Conservation (phyloP, 2,888 invertebrate genomes). For the Nemapogon koenigi region DNA sequence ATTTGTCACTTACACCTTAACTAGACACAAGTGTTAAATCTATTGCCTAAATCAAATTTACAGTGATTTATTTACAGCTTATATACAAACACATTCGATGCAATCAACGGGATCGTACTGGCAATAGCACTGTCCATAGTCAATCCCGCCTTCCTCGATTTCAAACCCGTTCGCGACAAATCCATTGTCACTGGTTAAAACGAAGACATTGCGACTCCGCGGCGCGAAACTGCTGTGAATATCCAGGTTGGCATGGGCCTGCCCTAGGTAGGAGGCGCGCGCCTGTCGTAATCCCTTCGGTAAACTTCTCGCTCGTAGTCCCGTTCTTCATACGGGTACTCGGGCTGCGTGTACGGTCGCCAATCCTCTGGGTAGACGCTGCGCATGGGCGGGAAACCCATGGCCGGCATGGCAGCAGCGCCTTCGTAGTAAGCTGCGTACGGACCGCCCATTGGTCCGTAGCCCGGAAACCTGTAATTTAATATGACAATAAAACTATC, state of each 20-base stretch:
- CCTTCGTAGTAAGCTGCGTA: conserved; percentile 50
- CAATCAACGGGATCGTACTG: no score
- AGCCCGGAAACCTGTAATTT: conserved; percentile 53
- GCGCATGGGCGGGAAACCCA: conserved; percentile 55
- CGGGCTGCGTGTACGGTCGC: conserved; percentile 51
- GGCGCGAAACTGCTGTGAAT: no score
- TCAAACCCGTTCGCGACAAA: no score
- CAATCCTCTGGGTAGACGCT: conserved; percentile 56
- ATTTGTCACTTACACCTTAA: conserved; percentile 58
- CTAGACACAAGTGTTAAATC: conserved; percentile 32
- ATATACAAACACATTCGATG: no score
- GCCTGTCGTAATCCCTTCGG: conserved; percentile 69
- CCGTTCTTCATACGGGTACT: conserved; percentile 61
- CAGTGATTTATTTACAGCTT: conserved; percentile 3
- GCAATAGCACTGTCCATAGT: no score
- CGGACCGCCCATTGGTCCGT: conserved; percentile 49
- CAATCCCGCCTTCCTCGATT: no score
- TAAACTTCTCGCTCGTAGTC: conserved; percentile 65
- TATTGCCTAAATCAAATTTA: conserved; percentile 35
- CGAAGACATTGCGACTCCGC: no score
- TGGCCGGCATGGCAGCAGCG: conserved; percentile 50
- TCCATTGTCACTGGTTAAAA: no score
- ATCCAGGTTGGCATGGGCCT: no score
- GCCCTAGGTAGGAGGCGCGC: conserved; percentile 68
- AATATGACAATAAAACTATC: no score